phyloP scores from a whole-genome alignment of 2,113 vertebrate genomes.

The Tragelaphus scriptus region DNA sequence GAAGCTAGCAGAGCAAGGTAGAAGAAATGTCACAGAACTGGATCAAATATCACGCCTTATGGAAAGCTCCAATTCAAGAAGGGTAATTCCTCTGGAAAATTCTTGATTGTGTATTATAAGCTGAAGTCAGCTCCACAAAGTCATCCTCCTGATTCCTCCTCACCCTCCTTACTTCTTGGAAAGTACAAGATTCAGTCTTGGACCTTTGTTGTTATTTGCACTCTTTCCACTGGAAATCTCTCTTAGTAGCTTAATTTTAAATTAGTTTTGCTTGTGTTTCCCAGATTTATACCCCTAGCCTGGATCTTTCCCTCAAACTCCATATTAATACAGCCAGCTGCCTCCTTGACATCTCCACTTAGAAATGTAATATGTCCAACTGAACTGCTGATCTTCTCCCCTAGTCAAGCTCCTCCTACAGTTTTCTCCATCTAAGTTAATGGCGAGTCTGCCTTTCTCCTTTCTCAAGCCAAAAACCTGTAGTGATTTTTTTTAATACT shows the following conservation, averaged over 20 bases:
- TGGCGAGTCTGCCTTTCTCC: not conserved
- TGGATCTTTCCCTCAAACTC: not conserved
- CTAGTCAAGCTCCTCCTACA: not conserved
- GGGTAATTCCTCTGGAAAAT: not conserved
- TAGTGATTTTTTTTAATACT: not conserved
- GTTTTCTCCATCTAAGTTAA: not conserved
- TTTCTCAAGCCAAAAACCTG: not conserved
- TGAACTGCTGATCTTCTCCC: not conserved
- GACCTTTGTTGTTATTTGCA: not conserved
- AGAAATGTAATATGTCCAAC: not conserved
- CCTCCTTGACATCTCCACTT: not conserved
- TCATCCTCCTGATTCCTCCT: not conserved
- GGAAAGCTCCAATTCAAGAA: not conserved
- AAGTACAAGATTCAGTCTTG: not conserved
- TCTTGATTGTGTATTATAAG: not conserved
- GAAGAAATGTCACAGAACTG: constrained; percentile 1
- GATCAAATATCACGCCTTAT: not conserved
- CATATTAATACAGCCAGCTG: not conserved
- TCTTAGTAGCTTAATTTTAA: not conserved
- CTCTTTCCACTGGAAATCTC: not conserved
- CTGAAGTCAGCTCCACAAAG: not conserved
- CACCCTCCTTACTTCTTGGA: not conserved
- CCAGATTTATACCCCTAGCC: not conserved
- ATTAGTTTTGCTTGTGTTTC: not conserved
- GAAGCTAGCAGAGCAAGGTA: not conserved